Evolutionary conservation across 2,888 invertebrate genomes (phyloP).

Genomic region (Cantharis flavilabris): DNA sequence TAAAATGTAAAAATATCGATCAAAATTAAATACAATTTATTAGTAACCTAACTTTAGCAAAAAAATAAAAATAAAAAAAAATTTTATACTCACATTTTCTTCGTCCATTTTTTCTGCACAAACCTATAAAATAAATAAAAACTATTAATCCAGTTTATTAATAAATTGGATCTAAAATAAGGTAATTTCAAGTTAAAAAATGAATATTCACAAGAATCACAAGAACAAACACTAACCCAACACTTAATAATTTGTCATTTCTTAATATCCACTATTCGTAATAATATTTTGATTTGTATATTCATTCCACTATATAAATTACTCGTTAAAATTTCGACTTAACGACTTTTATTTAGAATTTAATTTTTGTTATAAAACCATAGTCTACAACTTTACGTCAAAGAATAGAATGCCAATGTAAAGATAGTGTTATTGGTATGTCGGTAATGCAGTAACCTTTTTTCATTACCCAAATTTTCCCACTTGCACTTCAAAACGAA

Average conservation of each 20-base stretch:
- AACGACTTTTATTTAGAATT: constrained; percentile 29
- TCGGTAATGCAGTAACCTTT: not conserved
- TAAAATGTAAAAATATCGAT: constrained; percentile 3
- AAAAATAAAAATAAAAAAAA: constrained; percentile 31
- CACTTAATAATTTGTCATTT: constrained; percentile 48
- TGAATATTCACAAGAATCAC: constrained; percentile 29
- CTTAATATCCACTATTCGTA: constrained; percentile 35
- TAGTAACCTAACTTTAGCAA: constrained; percentile 42
- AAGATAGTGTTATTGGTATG: not conserved
- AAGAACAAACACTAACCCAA: constrained; percentile 44
- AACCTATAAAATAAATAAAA: constrained; percentile 40
- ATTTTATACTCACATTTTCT: constrained; percentile 43
- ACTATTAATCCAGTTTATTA: constrained; percentile 28
- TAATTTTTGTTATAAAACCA: constrained; percentile 32
- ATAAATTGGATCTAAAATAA: constrained; percentile 22
- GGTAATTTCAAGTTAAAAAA: constrained; percentile 19
- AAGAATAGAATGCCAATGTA: constrained; percentile 23
- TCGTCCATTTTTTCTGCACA: constrained; percentile 43
- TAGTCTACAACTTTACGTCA: constrained; percentile 20
- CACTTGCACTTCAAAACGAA: not conserved
- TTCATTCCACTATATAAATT: constrained; percentile 20
- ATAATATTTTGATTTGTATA: constrained; percentile 10
- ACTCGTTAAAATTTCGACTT: constrained; percentile 7
- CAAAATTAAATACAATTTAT: not conserved
- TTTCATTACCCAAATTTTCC: not conserved